These are phyloP conservation scores for Scaptomyza reducta DNA, from an alignment of 2,888 invertebrate species.

Conservation along the genomic window DNA sequence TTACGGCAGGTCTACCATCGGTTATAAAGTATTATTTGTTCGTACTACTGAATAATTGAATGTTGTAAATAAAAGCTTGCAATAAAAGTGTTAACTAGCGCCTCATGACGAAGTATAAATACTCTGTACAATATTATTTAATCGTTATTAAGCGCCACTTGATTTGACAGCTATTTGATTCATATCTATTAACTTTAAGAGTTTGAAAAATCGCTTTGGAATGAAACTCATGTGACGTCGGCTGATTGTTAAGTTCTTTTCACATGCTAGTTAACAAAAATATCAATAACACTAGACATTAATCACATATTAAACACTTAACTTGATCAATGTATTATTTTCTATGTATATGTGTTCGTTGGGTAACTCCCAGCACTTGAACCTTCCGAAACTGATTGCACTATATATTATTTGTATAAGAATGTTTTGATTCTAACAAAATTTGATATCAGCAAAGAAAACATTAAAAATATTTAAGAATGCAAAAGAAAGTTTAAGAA, in stretches of 20 bases:
- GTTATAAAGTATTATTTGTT: slow-evolving; percentile 19
- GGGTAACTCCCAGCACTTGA: neutral
- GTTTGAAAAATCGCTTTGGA: neutral
- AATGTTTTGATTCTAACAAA: neutral
- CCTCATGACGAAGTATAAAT: neutral
- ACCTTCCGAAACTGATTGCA: neutral
- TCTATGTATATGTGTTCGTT: neutral
- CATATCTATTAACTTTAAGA: neutral
- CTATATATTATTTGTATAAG: neutral
- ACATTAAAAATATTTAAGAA: too few species aligned
- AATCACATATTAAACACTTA: neutral
- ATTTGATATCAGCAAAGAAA: neutral
- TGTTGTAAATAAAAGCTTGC: slow-evolving; percentile 6
- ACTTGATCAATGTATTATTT: neutral
- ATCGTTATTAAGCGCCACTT: neutral
- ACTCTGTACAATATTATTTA: neutral
- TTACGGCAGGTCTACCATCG: neutral
- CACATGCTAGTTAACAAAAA: neutral
- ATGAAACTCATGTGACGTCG: too few species aligned
- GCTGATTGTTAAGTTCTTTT: neutral
- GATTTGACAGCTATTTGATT: neutral
- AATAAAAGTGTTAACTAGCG: neutral
- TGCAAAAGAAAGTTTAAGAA: too few species aligned
- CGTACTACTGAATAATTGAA: slow-evolving; percentile 2
- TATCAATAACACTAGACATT: neutral